Evolutionary conservation across 2,113 vertebrate species (phyloP), one percentile per base, ranked within the genome.

Genomic region (Tetrao urogallus): DNA sequence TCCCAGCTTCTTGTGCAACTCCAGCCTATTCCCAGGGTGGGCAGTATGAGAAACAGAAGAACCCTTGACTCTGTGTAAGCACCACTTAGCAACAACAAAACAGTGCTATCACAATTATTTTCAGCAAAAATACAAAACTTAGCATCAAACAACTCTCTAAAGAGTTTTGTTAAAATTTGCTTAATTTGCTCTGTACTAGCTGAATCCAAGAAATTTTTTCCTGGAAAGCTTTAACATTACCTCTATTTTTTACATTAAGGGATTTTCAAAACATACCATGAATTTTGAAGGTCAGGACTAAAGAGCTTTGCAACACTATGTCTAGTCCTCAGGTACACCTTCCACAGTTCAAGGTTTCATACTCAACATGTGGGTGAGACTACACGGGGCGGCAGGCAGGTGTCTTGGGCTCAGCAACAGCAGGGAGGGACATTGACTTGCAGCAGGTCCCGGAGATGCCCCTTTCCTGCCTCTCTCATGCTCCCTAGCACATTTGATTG

Each of bases 401-500:
- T 76, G 21, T 14, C 25, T 5, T 1, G 2, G 75, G 34, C 43
- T 80, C 88, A 85, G 58, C 19, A 64, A 3, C 17, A 70, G 13
- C 18, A 72, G 21, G 34, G 40, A 24, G 8, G 12, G 14, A 17
- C 8, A 10, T 1, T 71, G 25, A 18, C 22, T 86, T 66, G 30
- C 60, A 28, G 40, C 0, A 50, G 36, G 8, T 25, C 21, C 20
- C 27, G 32, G 10, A 57, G 34, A 57, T 1, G 30, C 6, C 22
- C 28, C 15, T 19, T 32, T 67, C 64, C n/a, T 27, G 38, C 6
- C 10, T 47, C 8, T 43, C 1, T 21, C 3, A 32, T 40, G 34
- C 34, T 85, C 10, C 57, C 36, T 1, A 2, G 19, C 52, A 75
- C 28, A 6, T 10, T 25, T 2, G 0, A 1, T 7, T 1, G 2